Evolutionary conservation across 2,113 vertebrate genomes (phyloP).

Genomic region (Progne subis): DNA sequence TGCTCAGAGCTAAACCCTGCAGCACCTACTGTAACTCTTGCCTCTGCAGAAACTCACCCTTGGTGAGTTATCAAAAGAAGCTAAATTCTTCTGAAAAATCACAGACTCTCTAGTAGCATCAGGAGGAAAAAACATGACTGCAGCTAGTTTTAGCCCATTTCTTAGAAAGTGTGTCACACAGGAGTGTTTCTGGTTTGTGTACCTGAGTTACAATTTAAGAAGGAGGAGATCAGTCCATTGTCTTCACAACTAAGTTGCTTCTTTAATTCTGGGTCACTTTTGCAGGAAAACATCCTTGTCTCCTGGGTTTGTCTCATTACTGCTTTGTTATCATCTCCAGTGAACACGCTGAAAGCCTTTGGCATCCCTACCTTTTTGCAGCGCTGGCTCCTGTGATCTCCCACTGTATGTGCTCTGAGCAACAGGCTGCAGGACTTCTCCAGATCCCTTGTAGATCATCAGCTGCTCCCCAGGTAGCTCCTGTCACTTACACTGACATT

Average conservation of each 20-base stretch:
- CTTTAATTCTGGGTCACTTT: background rate
- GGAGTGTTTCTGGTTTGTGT: background rate
- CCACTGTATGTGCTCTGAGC: background rate
- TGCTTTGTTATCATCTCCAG: background rate
- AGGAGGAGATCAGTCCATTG: background rate
- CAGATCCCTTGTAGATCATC: background rate
- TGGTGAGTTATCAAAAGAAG: background rate
- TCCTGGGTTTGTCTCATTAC: background rate
- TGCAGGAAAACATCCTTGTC: background rate
- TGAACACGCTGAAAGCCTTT: background rate
- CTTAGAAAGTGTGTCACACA: background rate
- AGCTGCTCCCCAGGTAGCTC: background rate
- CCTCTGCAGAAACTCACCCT: background rate
- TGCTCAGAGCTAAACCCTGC: background rate
- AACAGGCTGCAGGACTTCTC: background rate
- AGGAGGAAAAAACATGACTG: background rate
- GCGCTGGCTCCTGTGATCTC: background rate
- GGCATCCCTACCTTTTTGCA: background rate
- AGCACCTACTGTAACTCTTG: fast-evolving
- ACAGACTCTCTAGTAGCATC: background rate
- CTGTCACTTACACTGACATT: background rate
- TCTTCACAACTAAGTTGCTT: background rate
- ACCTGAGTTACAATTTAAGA: background rate
- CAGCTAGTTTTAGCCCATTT: background rate
- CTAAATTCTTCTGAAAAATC: background rate